Evolutionary conservation across 2,888 invertebrate genomes (phyloP), one percentile per base, ranked within the genome.

Genomic region (Pedicia rivosa): DNA sequence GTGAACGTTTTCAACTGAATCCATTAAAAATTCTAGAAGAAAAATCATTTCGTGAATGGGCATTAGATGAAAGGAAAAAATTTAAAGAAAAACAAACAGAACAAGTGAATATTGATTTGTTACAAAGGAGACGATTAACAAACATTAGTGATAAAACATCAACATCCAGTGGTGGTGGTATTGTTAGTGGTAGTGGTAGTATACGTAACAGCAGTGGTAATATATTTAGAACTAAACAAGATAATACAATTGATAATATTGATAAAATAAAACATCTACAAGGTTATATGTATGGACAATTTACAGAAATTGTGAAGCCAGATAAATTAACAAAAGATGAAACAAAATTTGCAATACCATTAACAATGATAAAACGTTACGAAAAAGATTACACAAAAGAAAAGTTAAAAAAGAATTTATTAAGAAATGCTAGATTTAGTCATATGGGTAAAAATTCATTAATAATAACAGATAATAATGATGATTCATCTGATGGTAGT

Each of bases 361-460:
- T 34, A 8, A 39, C 40, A 5, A 43, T 43, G 43, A 37, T 39
- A 3, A 27, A 39, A 14, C 38, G 42, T 4, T 42, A 39, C 4
- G 9, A 36, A 15, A 25, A 10, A 7, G 12, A 36, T 4, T 29
- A 34, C 10, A 30, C 29, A 22, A 28, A 34, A 8, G 20, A 30
- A 9, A 19, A 29, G n/a, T 25, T 36, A 14, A 25, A 38, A 29
- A 26, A 35, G 4, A 29, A 25, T 15, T 20, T 40, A 13, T 27
- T 42, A 19, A 15, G 38, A 25, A 34, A 32, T 9, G 37, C 37
- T 7, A 37, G 43, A 3, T 31, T 42, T 8, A 30, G 32, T 6
- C 42, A 43, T 17, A 40, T 43, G 42, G n/a, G n/a, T n/a, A n/a
- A n/a, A n/a, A n/a, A n/a, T n/a, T 39, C 37, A 24, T 22, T 36